phyloP scores from a whole-genome alignment of 2,888 invertebrate species.

The Hirtodrosophila confusa region DNA sequence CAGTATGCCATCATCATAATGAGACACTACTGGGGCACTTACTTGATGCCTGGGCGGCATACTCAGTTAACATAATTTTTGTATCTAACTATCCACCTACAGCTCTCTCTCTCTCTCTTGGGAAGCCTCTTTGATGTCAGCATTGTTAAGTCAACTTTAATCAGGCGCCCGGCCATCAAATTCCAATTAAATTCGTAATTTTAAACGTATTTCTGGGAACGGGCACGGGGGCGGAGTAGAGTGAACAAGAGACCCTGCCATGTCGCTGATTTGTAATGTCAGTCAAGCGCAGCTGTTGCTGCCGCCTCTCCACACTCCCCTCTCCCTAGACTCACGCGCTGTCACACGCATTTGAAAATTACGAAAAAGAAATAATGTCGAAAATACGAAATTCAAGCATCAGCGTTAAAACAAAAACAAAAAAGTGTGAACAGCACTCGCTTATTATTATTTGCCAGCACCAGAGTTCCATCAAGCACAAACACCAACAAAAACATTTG shows the following conservation, averaged over 20 bases:
- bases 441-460: constrained; percentile 45
- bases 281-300: constrained; percentile 72
- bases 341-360: constrained; percentile 58
- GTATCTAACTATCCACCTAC: constrained; percentile 14
- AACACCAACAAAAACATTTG: constrained; percentile 4
- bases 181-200: constrained; percentile 72
- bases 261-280: constrained; percentile 68
- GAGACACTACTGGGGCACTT: constrained; percentile 37
- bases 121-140: constrained; percentile 36
- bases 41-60: constrained; percentile 8
- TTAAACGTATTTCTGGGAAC: constrained; percentile 51
- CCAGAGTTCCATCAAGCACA: constrained; percentile 19
- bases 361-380: constrained; percentile 33
- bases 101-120: background rate
- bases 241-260: constrained; percentile 58
- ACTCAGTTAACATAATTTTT: constrained; percentile 69
- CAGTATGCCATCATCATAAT: constrained; percentile 64
- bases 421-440: constrained; percentile 4
- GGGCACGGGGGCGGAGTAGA: constrained; percentile 6
- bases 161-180: constrained; percentile 62
- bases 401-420: constrained; percentile 11
- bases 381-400: constrained; percentile 30
- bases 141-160: constrained; percentile 60
- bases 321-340: background rate
- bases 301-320: background rate